phyloP scores from a whole-genome alignment of 2,113 vertebrate species.

The Mohoua ochrocephala region DNA sequence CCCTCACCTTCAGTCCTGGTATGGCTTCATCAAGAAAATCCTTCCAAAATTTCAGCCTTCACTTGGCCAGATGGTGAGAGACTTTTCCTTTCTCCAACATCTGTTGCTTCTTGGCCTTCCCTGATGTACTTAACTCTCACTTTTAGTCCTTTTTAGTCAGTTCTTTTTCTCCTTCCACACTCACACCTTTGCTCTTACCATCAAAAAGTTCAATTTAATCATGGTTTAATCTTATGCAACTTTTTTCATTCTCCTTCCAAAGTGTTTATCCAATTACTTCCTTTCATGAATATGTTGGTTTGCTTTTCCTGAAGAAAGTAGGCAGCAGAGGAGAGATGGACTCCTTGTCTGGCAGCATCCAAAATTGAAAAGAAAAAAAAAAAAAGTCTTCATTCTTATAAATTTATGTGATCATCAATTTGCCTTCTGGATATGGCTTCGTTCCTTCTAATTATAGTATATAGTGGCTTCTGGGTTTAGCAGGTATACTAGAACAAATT shows the following conservation, averaged over 20 bases:
- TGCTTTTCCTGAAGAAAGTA: background rate
- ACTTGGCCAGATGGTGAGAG: background rate
- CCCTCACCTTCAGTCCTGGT: background rate
- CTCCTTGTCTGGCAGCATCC: background rate
- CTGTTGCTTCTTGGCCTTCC: background rate
- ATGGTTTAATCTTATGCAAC: background rate
- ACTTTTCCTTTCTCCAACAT: background rate
- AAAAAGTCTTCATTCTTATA: background rate
- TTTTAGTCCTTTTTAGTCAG: background rate
- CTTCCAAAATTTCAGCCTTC: background rate
- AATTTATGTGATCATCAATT: background rate
- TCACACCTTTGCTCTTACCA: background rate
- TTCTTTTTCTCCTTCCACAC: background rate
- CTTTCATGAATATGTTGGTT: background rate
- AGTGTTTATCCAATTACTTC: background rate
- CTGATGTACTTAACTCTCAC: background rate
- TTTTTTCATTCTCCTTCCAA: background rate
- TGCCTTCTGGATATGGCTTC: background rate
- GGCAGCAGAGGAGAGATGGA: background rate
- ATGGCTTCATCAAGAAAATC: background rate
- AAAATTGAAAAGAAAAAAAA: background rate
- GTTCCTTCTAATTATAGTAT: background rate
- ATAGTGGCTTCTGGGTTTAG: background rate
- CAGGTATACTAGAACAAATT: background rate
- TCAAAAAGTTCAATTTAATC: background rate